Evolutionary conservation across 2,797 vertebrate genomes (phyloP).

Genomic region (Zalophus californianus): DNA sequence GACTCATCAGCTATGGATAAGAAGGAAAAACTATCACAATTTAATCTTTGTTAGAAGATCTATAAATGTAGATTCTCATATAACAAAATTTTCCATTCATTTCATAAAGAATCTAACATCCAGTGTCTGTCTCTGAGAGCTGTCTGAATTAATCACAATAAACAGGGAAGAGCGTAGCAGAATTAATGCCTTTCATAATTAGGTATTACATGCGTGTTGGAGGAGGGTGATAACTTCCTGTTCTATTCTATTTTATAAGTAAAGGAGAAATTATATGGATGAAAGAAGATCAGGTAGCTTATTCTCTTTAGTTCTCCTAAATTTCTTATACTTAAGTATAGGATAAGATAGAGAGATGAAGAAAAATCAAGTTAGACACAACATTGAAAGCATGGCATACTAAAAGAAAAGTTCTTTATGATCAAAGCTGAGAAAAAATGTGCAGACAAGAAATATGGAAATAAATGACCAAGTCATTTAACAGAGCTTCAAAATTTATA

Average conservation of each 20-base stretch:
- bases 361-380: constrained; percentile 61
- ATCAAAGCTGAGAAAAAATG: constrained; percentile 67
- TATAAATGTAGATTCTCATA: background rate
- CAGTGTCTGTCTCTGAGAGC: background rate
- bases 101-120: background rate
- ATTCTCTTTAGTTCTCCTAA: constrained; percentile 58
- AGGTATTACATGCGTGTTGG: background rate
- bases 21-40: background rate
- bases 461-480: constrained; percentile 55
- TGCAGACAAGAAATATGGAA: constrained; percentile 12
- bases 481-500: constrained; percentile 33
- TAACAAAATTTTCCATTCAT: background rate
- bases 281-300: constrained; percentile 32
- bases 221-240: constrained; percentile 33
- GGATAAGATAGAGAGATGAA: constrained; percentile 5
- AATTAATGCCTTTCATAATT: constrained; percentile 57
- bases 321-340: constrained; percentile 20
- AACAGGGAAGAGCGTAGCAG: background rate
- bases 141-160: constrained; percentile 57
- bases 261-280: constrained; percentile 43
- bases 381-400: background rate
- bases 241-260: constrained; percentile 54
- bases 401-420: constrained; percentile 5
- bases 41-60: background rate
- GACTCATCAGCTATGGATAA: background rate